Evolutionary conservation across 2,888 invertebrate genomes (phyloP).

Genomic region (Polyommatus icarus): DNA sequence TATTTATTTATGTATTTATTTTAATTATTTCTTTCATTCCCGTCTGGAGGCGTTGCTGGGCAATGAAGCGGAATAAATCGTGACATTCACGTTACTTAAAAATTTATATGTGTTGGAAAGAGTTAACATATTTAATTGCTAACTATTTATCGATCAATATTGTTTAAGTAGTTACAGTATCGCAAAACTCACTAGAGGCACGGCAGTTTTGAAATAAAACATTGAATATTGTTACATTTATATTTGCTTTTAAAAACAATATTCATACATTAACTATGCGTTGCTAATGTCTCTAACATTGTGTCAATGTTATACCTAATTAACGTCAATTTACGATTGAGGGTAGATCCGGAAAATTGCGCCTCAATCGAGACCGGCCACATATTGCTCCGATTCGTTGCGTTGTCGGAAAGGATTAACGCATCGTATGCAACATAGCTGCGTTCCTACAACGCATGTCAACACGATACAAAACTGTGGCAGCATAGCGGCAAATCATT

Average conservation of each 20-base stretch:
- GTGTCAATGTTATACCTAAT: not conserved
- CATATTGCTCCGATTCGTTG: too few species aligned
- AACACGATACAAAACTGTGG: too few species aligned
- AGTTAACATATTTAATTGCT: not conserved
- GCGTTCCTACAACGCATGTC: too few species aligned
- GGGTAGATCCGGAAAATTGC: not conserved
- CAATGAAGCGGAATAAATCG: not conserved
- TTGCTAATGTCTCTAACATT: not conserved
- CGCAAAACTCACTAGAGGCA: not conserved
- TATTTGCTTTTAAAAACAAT: not conserved
- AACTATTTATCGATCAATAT: not conserved
- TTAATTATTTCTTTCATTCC: conserved; percentile 16
- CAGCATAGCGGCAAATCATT: too few species aligned
- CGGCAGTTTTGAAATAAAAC: not conserved
- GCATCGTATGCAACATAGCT: too few species aligned
- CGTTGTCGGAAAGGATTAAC: too few species aligned
- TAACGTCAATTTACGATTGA: not conserved
- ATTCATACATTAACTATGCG: not conserved
- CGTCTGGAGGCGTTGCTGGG: conserved; percentile 7
- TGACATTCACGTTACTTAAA: conserved; percentile 1
- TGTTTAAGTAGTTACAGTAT: not conserved
- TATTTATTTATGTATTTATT: too few species aligned
- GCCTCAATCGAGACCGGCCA: not conserved
- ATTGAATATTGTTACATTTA: not conserved
- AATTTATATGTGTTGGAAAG: conserved; percentile 6